These are phyloP conservation scores for Pterophyllum scalare DNA, from an alignment of 2,113 vertebrate species.

Conservation along the genomic window DNA sequence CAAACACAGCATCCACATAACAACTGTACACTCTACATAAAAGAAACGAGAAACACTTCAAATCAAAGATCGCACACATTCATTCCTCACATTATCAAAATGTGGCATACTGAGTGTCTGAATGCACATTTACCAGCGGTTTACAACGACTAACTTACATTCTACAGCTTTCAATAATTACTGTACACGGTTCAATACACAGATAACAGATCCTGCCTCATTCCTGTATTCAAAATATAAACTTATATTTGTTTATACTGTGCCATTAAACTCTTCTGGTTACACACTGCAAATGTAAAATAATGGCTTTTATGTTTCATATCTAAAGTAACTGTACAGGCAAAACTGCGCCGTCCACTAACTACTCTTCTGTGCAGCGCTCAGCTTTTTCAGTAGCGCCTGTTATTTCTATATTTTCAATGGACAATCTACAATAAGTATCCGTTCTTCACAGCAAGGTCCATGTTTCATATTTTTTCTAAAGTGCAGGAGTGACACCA, in stretches of 20 bases:
- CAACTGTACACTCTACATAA: conserved; percentile 54
- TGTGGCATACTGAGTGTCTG: conserved; percentile 3
- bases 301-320: conserved; percentile 53
- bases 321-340: conserved; percentile 38
- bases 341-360: conserved; percentile 13
- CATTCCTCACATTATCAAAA: conserved; percentile 31
- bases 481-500: conserved; percentile 72
- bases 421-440: conserved; percentile 47
- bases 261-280: conserved; percentile 15
- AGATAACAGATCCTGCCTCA: conserved; percentile 16
- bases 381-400: conserved; percentile 3
- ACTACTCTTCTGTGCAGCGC: conserved; percentile 17
- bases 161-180: conserved; percentile 29
- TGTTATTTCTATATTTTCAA: conserved; percentile 33
- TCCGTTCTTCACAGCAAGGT: conserved; percentile 45
- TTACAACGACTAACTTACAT: conserved; percentile 45
- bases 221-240: conserved; percentile 67
- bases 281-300: conserved; percentile 43
- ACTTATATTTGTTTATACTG: conserved; percentile 42
- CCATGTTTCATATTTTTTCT: conserved; percentile 46
- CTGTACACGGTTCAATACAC: conserved; percentile 49
- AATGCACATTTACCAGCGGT: conserved; percentile 60
- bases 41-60: conserved; percentile 45
- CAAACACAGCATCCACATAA: conserved; percentile 66
- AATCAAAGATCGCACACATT: conserved; percentile 41